Evolutionary conservation across 2,888 invertebrate genomes (phyloP), one percentile per base, ranked within the genome.

Genomic region (Nemurella pictetii): DNA sequence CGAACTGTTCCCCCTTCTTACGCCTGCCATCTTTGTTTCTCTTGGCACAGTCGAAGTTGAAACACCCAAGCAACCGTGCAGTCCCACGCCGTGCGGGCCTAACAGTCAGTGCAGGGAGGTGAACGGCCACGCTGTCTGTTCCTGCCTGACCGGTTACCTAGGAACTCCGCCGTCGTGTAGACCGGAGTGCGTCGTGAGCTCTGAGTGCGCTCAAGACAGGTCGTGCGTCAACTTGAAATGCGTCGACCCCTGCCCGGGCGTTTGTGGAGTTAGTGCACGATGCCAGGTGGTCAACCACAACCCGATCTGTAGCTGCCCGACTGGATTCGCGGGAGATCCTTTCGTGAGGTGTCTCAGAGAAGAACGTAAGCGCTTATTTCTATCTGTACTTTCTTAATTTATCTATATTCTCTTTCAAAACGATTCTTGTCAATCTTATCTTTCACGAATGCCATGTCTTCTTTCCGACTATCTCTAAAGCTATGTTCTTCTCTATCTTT

Each of bases 201-300:
- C 94, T 0, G 94, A 94, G 88, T 95, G 95, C 89, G 90, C 94
- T 0, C 93, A 93, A 89, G 92, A 93, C 88, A 92, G 92, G 88
- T 93, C 94, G 27, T 94, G 94, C 87, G 90, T 92, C 73, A 92
- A 92, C 87, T 93, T 93, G 88, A 94, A 94, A 89, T 95, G 95
- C 88, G 90, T 89, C 9, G 93, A 95, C 90, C 94, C 94, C 77
- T 95, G 94, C 87, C 92, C 93, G 36, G 93, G 93, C 86, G 92
- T 92, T n/a, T 94, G 94, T 88, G 94, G 94, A 36, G 88, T 92
- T 26, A 93, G 93, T 89, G 94, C 94, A 73, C 90, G 93, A 87
- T 95, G 95, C 89, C 92, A 93, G 89, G 94, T 94, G 25, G 93
- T 94, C 72, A 94, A 93, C 87, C 95, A 95, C 88, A 93, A 94